Conservation (phyloP, 2,888 invertebrate genomes). For the Netelia fuscicornis region DNA sequence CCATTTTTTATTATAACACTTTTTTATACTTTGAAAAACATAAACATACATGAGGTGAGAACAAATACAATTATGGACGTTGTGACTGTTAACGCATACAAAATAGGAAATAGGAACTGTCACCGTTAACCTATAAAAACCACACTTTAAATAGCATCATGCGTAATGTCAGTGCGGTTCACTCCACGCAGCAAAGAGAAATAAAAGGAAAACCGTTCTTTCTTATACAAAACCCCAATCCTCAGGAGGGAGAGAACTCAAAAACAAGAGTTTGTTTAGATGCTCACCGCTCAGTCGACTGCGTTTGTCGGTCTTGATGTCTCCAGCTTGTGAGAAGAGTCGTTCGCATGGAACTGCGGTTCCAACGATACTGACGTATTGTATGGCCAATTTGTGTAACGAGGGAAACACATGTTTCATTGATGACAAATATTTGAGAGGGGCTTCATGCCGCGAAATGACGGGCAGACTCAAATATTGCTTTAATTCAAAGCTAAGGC, state of each 20-base stretch:
- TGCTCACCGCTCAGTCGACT: slow-evolving; percentile 45
- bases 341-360: slow-evolving; percentile 44
- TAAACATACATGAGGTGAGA: neutral
- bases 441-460: slow-evolving; percentile 46
- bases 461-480: slow-evolving; percentile 57
- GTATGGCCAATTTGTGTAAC: slow-evolving; percentile 27
- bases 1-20: neutral
- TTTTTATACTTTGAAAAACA: neutral
- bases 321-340: slow-evolving; percentile 53
- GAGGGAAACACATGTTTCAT: slow-evolving; percentile 41
- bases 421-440: slow-evolving; percentile 45
- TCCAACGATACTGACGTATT: slow-evolving; percentile 44
- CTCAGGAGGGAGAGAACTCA: slow-evolving; percentile 29
- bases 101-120: slow-evolving; percentile 2
- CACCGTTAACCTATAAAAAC: slow-evolving; percentile 8
- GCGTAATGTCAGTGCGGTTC: slow-evolving; percentile 13
- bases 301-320: slow-evolving; percentile 43
- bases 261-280: slow-evolving; percentile 33
- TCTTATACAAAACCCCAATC: slow-evolving; percentile 30
- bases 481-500: slow-evolving; percentile 39
- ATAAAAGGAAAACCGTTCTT: neutral
- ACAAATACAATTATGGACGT: neutral
- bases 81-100: neutral
- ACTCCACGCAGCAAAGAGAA: slow-evolving; percentile 4
- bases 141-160: slow-evolving; percentile 10